Evolutionary conservation across 2,888 invertebrate species (phyloP), one percentile per base, ranked within the genome.

Genomic region (Scaptomyza reducta): DNA sequence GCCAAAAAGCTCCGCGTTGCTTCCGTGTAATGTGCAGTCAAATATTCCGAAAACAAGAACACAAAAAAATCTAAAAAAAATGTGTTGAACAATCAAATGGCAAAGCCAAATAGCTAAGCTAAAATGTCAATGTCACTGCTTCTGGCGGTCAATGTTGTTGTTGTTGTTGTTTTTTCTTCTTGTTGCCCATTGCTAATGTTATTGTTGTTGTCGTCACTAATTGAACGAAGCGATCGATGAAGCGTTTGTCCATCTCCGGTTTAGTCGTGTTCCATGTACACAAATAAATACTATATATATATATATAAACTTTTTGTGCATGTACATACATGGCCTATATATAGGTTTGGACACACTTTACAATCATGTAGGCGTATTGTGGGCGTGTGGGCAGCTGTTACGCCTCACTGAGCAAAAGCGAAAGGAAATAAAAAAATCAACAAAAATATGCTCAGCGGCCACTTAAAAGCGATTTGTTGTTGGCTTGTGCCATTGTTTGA

Each of bases 81-180:
- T n/a, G n/a, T 49, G 14, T 25, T 27, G 27, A 27, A 45, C 25
- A 33, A 14, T 57, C 46, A 63, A 76, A 74, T 66, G 65, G 66
- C 60, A 74, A 49, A 71, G 69, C 69, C 61, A 45, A 70, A 72
- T 59, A 65, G 73, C 79, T 77, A 51, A 69, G 77, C 82, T 78
- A 63, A 82, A 85, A 85, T 83, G 83, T 85, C 83, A 83, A 83
- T 83, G 85, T 80, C 83, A 80, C 27, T 70, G 67, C n/a, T 35
- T n/a, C 35, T 74, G 60, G 22, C 55, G 63, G 60, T 58, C 54
- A 54, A 38, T 71, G 63, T 40, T 42, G 46, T 33, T 54, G 56
- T 5, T 22, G 22, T 22, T 22, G 22, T 22, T 22, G 22, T 22
- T 18, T 56, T 51, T 44, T n/a, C n/a, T 49, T 49, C 49, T 68